Conservation (phyloP, 2,888 invertebrate genomes). For the Nysson spinosus region DNA sequence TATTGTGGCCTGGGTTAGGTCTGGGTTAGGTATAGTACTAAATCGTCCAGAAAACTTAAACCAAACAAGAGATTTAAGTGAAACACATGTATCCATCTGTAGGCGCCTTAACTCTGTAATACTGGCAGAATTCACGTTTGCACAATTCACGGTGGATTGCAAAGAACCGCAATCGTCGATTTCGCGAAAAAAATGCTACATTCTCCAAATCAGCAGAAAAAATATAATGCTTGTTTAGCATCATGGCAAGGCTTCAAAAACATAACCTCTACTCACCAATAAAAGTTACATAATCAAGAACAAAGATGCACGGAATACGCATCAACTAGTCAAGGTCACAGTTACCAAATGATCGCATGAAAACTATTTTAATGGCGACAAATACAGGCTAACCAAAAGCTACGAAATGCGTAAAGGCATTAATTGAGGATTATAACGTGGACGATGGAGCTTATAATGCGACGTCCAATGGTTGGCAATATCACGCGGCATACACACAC, state of each 20-base stretch:
- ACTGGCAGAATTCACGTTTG: background rate
- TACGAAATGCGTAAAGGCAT: constrained; percentile 44
- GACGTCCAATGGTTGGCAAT: constrained; percentile 58
- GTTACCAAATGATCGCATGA: constrained; percentile 26
- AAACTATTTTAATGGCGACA: constrained; percentile 37
- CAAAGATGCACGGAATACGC: constrained; percentile 46
- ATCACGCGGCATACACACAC: constrained; percentile 46
- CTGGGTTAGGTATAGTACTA: no score
- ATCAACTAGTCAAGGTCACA: constrained; percentile 46
- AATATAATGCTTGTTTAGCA: constrained; percentile 47
- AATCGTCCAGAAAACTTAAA: constrained; percentile 7
- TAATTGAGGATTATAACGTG: constrained; percentile 63
- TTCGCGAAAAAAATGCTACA: background rate
- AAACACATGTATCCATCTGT: constrained; percentile 52
- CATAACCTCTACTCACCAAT: constrained; percentile 73
- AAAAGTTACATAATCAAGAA: constrained; percentile 70
- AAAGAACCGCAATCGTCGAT: background rate
- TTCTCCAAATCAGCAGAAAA: constrained; percentile 9
- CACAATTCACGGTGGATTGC: constrained; percentile 1
- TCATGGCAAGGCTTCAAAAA: constrained; percentile 66
- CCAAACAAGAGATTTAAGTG: constrained; percentile 8
- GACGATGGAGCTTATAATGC: constrained; percentile 49
- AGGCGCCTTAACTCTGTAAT: constrained; percentile 6
- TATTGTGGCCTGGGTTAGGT: no score
- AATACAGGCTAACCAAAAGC: constrained; percentile 26